Percentiles rank a stretch among this genome's conserved stretches.
Evolutionary conservation across 2,797 vertebrate genomes (phyloP).

Genomic region (Anas bernieri): DNA sequence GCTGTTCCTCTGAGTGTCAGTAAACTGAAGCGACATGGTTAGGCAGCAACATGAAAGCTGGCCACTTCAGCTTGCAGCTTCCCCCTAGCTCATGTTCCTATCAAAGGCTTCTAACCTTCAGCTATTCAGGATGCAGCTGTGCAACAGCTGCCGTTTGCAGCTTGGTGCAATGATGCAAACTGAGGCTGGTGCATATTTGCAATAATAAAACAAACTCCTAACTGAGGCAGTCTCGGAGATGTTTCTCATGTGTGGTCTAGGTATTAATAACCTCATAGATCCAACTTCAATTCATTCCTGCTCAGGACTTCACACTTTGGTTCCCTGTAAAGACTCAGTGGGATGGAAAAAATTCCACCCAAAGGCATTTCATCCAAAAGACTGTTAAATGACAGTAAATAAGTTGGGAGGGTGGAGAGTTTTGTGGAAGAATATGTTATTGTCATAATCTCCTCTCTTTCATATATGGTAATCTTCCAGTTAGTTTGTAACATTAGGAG

Average conservation of each 20-base stretch:
- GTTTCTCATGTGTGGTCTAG: neutral
- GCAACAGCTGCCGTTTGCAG: neutral
- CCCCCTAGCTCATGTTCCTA: neutral
- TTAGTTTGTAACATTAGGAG: neutral
- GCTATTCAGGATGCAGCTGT: neutral
- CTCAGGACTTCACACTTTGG: neutral
- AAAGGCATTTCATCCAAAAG: neutral
- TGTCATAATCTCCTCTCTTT: neutral
- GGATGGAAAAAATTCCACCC: neutral
- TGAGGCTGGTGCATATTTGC: neutral
- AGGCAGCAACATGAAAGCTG: neutral
- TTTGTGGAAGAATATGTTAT: neutral
- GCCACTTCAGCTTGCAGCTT: fast-evolving
- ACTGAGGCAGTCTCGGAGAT: neutral
- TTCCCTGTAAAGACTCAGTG: neutral
- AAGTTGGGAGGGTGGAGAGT: neutral
- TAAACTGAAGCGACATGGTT: neutral
- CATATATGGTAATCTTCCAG: neutral
- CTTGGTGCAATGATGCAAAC: neutral
- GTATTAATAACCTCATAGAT: neutral
- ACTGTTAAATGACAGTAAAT: neutral
- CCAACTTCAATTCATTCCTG: neutral
- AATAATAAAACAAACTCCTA: neutral
- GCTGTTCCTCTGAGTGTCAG: neutral
- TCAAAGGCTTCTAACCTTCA: neutral